Evolutionary conservation across 2,113 vertebrate species (phyloP), one percentile per base, ranked within the genome.

Genomic region (Tragelaphus strepsiceros): DNA sequence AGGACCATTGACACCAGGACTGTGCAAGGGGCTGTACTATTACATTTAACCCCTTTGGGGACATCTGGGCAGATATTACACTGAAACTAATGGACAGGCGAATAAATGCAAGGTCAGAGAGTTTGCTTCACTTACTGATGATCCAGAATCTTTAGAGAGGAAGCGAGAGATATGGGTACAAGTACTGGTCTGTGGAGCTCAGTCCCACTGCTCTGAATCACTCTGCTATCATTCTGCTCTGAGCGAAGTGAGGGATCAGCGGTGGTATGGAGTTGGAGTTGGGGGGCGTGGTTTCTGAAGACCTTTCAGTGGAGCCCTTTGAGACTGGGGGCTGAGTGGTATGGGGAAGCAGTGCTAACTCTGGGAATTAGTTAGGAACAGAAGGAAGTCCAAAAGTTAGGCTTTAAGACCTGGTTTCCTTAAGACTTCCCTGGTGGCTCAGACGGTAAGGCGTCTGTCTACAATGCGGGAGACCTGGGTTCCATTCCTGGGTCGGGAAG

Each of bases 201-300:
- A 16, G 24, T 16, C 43, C 4, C 86, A 21, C 86, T 46, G 35
- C 30, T 35, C 62, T 71, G 15, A 78, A 43, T 58, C 58, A 24
- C 17, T 62, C 28, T 35, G 30, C 26, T 6, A 12, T 8, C 1
- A 26, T 67, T 90, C 51, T 77, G 17, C 49, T 78, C n/a, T 32
- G 19, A 61, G 56, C 28, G 6, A 59, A 74, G 46, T 17, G 5
- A 2, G 51, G 32, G 21, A 67, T 0, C 16, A 32, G 3, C 12
- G 2, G 22, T 19, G 46, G n/a, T 15, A 1, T 1, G 9, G 56
- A 64, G 6, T 28, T 13, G 4, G 19, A 39, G 5, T 21, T 19
- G 1, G 6, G 0, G 5, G 3, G 3, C 1, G 3, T 5, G 2
- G 9, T 1, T 7, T 58, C 81, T 81, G 21, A 21, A 49, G 15